These are phyloP conservation scores for Rhinoptilus africanus DNA, from an alignment of 2,113 vertebrate species.

Conservation along the genomic window DNA sequence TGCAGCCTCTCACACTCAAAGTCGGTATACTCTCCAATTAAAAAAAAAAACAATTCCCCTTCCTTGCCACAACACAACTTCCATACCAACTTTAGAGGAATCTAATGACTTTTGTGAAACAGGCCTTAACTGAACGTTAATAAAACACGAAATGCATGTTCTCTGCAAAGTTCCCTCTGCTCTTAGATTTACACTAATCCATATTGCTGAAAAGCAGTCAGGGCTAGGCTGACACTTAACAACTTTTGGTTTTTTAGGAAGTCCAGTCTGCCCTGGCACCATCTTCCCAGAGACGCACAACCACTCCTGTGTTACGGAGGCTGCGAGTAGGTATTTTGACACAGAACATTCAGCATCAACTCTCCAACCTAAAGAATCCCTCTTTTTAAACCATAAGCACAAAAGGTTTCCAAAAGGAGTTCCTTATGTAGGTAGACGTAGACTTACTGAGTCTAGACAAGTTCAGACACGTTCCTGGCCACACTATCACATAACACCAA, in stretches of 20 bases:
- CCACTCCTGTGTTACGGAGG: accelerated
- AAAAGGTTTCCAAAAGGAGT: background rate
- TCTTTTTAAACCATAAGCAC: background rate
- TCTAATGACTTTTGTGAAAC: background rate
- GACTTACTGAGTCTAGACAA: background rate
- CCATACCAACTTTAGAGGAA: background rate
- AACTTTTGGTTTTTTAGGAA: background rate
- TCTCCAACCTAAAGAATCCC: background rate
- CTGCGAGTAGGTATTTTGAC: accelerated
- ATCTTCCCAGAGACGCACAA: background rate
- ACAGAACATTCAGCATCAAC: background rate
- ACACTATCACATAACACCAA: background rate
- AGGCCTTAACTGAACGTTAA: background rate
- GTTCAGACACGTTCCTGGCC: background rate
- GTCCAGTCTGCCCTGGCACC: no score
- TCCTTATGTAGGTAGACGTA: background rate
- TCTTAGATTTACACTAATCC: background rate
- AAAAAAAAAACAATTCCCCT: background rate
- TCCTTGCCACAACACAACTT: background rate
- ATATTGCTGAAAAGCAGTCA: background rate
- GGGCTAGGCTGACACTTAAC: background rate
- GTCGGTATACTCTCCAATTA: background rate
- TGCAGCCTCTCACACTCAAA: background rate
- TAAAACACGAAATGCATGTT: accelerated
- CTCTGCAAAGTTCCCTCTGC: background rate